Base-by-base conservation (phyloP, 2,113 vertebrate genomes). In the Peromyscus maniculatus region DNA sequence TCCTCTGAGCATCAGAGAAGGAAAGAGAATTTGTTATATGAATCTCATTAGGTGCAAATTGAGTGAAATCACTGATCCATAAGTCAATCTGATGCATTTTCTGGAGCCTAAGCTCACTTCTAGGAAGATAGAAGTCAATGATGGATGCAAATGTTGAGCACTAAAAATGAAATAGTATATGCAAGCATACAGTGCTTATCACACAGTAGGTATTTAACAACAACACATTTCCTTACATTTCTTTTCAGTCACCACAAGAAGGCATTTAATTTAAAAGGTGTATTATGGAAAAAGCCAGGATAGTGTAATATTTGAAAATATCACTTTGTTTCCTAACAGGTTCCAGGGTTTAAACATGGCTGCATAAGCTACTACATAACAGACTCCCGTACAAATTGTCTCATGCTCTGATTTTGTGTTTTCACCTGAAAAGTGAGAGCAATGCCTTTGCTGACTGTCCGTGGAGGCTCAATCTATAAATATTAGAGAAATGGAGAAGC, bases 281-380 rank as follows among this genome's bases (percentile, higher is more conserved):
- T 17, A 21, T 46, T 39, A 21, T 28, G 0, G 10, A 7, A 4
- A 31, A 31, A 33, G 46, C 17, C 71, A 26, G 89, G 12, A 9
- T 1, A 16, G 2, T 28, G 0, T 4, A 3, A 9, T 2, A 86
- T 49, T 57, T 4, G 69, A 67, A 19, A 71, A 8, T 9, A 1
- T 4, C 21, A 0, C 19, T 13, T 28, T 1, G 22, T 52, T 79
- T 49, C n/a, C 26, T 57, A 39, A 7, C 22, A 39, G 55, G 39
- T 64, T 10, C 46, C 59, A 66, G 46, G 64, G 89, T 72, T 67
- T 66, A 33, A 72, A 78, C 49, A 52, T 22, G 16, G 31, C 71
- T 31, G 0, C 13, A 5, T 5, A n/a, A 67, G 17, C 7, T 87
- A 13, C 43, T 39, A 71, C 16, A 10, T 19, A 39, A 8, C 12